These are phyloP conservation scores for Dissostichus mawsoni DNA, from an alignment of 2,113 vertebrate genomes.

Conservation along the genomic window DNA sequence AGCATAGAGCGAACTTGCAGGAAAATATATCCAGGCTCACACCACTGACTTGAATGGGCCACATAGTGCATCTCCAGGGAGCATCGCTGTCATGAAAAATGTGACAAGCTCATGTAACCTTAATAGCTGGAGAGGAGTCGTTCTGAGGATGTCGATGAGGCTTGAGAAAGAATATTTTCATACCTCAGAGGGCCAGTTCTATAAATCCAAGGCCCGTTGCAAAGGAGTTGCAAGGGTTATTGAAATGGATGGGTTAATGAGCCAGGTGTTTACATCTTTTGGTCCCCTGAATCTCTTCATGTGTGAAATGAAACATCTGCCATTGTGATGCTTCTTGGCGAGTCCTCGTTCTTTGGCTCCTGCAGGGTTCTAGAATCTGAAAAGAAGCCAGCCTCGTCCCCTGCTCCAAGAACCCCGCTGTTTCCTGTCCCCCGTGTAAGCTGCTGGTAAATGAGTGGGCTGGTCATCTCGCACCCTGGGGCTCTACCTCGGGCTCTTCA, in stretches of 20 bases:
- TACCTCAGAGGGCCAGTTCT: constrained; percentile 25
- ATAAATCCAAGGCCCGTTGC: constrained; percentile 22
- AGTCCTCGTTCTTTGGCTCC: constrained; percentile 63
- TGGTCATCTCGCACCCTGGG: constrained; percentile 74
- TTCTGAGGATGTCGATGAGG: constrained; percentile 34
- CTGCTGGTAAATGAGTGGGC: constrained; percentile 77
- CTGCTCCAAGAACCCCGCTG: constrained; percentile 67
- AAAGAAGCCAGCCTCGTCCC: constrained; percentile 63
- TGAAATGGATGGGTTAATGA: constrained; percentile 12
- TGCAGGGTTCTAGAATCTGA: constrained; percentile 59
- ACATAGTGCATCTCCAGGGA: constrained; percentile 43
- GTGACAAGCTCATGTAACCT: constrained; percentile 52
- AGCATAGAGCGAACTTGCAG: constrained; percentile 48
- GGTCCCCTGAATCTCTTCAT: constrained; percentile 15
- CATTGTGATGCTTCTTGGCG: constrained; percentile 63
- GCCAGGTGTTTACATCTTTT: constrained; percentile 42
- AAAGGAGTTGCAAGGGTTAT: constrained; percentile 9
- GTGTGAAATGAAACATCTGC: constrained; percentile 57
- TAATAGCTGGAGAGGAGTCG: constrained; percentile 46
- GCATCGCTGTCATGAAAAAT: constrained; percentile 44
- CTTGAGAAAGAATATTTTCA: constrained; percentile 35
- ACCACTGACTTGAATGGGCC: constrained; percentile 46
- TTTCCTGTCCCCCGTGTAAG: constrained; percentile 67
- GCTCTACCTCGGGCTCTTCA: constrained; percentile 72
- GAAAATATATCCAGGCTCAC: constrained; percentile 51